Conservation (phyloP, 2,113 vertebrate species). For the Chloropsis hardwickii region DNA sequence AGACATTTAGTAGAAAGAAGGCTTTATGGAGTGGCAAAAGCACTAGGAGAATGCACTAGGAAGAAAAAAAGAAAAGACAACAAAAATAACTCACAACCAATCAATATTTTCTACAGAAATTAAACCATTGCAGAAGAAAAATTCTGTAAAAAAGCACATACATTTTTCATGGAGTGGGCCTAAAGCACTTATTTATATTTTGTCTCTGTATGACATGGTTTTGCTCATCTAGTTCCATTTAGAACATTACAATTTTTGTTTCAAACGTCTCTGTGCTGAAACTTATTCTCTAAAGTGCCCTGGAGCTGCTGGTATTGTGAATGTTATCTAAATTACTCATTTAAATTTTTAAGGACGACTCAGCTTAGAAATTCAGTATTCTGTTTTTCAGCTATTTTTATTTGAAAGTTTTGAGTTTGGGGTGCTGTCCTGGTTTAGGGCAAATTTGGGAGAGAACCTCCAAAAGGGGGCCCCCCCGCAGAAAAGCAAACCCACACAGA, state of each 20-base stretch:
- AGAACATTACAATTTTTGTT: slow-evolving; percentile 59
- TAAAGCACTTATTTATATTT: slow-evolving; percentile 70
- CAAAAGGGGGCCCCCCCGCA: too few relatives aligned
- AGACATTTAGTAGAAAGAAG: slow-evolving; percentile 41
- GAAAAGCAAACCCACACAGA: too few relatives aligned
- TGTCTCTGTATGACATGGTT: slow-evolving; percentile 53
- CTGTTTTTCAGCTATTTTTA: neutral
- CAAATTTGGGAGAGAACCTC: too few relatives aligned
- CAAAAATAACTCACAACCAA: neutral
- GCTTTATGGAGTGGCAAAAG: slow-evolving; percentile 46
- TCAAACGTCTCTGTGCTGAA: slow-evolving; percentile 39
- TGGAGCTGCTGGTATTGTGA: slow-evolving; percentile 41
- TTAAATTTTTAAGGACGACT: slow-evolving; percentile 45
- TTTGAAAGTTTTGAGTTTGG: neutral
- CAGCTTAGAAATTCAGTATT: neutral
- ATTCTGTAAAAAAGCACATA: slow-evolving; percentile 23
- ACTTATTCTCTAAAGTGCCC: slow-evolving; percentile 49
- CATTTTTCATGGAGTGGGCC: slow-evolving; percentile 64
- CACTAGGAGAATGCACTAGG: neutral
- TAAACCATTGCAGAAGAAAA: slow-evolving; percentile 23
- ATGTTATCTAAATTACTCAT: slow-evolving; percentile 52
- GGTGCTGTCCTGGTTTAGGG: too few relatives aligned
- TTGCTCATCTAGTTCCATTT: slow-evolving; percentile 65
- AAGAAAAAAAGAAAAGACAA: neutral
- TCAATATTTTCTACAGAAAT: slow-evolving; percentile 2